These are phyloP conservation scores for Vespertilio murinus DNA, from an alignment of 2,797 vertebrate species.

Conservation along the genomic window DNA sequence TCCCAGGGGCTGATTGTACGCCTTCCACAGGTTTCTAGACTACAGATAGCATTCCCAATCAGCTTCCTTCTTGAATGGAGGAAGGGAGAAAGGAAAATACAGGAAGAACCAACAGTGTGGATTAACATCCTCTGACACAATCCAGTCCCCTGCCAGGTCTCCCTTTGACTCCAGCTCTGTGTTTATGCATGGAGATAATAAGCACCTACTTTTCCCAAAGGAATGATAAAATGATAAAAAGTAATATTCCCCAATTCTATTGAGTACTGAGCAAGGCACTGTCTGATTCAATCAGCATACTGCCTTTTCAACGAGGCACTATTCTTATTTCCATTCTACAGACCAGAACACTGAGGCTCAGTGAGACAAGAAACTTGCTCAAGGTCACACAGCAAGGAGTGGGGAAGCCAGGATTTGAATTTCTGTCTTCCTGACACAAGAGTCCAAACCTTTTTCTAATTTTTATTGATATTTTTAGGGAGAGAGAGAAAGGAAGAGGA, in stretches of 20 bases:
- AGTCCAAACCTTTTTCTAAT: background rate
- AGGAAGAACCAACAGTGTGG: background rate
- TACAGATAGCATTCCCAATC: background rate
- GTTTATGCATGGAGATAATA: background rate
- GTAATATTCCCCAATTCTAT: background rate
- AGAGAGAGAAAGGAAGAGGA: background rate
- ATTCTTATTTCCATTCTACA: constrained; percentile 9
- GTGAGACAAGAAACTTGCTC: background rate
- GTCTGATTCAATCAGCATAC: background rate
- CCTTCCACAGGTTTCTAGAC: background rate
- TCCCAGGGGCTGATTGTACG: background rate
- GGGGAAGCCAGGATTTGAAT: constrained; percentile 10
- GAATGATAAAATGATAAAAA: constrained; percentile 9
- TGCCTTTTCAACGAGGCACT: background rate
- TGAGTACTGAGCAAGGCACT: background rate
- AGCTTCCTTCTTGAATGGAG: background rate
- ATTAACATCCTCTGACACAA: background rate
- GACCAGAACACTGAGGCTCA: constrained; percentile 13
- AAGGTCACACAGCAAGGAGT: background rate
- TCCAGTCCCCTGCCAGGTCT: background rate
- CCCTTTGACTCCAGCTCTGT: background rate
- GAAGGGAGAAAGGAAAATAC: constrained; percentile 4
- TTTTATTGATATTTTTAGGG: background rate
- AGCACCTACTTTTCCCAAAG: constrained; percentile 21
- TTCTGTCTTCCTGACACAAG: background rate